phyloP scores from a whole-genome alignment of 1,140 invertebrate species.

The Ctenoplectra terminalis region DNA sequence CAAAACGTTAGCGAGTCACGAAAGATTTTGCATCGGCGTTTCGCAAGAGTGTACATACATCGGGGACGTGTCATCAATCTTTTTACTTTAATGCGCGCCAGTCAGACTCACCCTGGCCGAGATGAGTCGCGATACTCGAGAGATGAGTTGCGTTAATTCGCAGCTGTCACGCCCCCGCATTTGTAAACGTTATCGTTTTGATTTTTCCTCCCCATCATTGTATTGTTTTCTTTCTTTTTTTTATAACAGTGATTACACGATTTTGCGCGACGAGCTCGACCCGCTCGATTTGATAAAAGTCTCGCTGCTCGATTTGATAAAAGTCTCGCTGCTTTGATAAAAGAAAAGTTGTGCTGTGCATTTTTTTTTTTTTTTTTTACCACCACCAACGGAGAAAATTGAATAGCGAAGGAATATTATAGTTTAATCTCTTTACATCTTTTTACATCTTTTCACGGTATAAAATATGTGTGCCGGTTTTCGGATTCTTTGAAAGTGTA shows the following conservation, averaged over 20 bases:
- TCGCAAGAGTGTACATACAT: slow-evolving; percentile 53
- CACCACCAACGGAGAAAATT: not conserved
- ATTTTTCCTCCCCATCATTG: slow-evolving; percentile 14
- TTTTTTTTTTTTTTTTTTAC: too few relatives aligned
- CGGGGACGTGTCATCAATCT: slow-evolving; percentile 67
- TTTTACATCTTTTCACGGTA: not conserved
- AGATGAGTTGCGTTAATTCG: slow-evolving; percentile 53
- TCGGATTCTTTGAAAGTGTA: not conserved
- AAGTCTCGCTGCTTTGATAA: too few relatives aligned
- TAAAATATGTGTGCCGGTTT: not conserved
- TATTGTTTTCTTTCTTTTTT: too few relatives aligned
- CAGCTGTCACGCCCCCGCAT: slow-evolving; percentile 33
- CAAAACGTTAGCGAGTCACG: slow-evolving; percentile 70
- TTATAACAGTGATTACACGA: too few relatives aligned
- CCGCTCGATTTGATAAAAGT: not conserved
- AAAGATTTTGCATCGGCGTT: slow-evolving; percentile 69
- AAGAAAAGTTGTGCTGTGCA: not conserved
- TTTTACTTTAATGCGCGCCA: slow-evolving; percentile 60
- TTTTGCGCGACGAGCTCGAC: not conserved
- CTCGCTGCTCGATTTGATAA: too few relatives aligned
- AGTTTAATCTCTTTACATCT: not conserved
- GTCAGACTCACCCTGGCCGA: slow-evolving; percentile 21
- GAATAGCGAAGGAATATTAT: not conserved
- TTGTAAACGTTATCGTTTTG: slow-evolving; percentile 31
- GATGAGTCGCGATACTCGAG: slow-evolving; percentile 51